These are phyloP conservation scores for Gnathonemus longibarbis DNA, from an alignment of 2,113 vertebrate species.

Conservation along the genomic window DNA sequence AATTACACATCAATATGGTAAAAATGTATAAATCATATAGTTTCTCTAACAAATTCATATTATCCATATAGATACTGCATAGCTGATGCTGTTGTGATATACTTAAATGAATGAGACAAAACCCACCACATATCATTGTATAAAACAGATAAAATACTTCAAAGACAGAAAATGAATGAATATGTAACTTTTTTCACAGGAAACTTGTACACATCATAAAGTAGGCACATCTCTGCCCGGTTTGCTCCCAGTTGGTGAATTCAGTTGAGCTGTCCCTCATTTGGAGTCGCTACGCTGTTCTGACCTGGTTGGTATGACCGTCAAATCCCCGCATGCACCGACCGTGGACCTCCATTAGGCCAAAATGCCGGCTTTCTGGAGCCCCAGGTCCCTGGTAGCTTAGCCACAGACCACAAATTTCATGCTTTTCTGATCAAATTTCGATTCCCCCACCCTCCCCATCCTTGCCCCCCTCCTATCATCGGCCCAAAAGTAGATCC, in stretches of 20 bases:
- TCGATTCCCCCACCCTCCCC: slow-evolving; percentile 19
- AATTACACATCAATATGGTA: neutral
- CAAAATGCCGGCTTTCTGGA: neutral
- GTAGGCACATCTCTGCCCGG: neutral
- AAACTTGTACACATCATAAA: neutral
- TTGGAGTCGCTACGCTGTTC: neutral
- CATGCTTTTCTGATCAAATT: slow-evolving; percentile 31
- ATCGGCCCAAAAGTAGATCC: neutral
- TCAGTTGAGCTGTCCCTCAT: neutral
- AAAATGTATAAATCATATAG: neutral
- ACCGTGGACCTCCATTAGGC: neutral
- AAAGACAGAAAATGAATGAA: neutral
- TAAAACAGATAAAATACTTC: neutral
- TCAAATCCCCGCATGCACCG: neutral
- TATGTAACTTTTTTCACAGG: neutral
- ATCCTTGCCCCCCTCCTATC: neutral
- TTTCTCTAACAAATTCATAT: neutral
- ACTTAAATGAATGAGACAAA: neutral
- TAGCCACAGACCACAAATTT: slow-evolving; percentile 20
- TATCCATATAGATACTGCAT: neutral
- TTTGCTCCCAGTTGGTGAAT: neutral
- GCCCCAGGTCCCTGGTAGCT: neutral
- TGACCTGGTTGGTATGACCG: neutral
- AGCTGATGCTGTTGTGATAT: neutral
- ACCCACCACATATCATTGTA: neutral